phyloP scores from a whole-genome alignment of 2,888 invertebrate species.

The Caenorhabditis sinica region DNA sequence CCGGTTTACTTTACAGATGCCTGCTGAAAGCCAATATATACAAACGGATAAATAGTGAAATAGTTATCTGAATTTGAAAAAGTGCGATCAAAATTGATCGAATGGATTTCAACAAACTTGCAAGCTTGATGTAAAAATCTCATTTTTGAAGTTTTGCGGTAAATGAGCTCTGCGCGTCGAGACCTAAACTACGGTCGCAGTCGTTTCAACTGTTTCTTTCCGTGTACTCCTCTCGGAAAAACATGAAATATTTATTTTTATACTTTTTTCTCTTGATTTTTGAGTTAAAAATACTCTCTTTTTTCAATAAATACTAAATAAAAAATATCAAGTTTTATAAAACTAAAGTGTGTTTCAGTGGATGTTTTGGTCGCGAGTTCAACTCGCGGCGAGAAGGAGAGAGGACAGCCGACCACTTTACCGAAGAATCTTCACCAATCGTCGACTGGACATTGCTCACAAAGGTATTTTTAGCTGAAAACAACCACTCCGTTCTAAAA shows the following conservation, averaged over 20 bases:
- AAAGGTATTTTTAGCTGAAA: no score
- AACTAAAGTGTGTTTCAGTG: constrained; percentile 31
- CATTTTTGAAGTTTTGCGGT: constrained; percentile 44
- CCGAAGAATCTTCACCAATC: constrained; percentile 81
- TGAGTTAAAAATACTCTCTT: not conserved
- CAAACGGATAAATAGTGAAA: no score
- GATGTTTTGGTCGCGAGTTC: constrained; percentile 73
- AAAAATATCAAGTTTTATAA: not conserved
- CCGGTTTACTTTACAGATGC: no score
- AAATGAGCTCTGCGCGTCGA: not conserved
- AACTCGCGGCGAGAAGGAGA: constrained; percentile 69
- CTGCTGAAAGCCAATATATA: no score
- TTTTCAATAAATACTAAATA: not conserved
- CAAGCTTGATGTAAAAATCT: not conserved
- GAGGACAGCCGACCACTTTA: constrained; percentile 81
- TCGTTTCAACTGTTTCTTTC: constrained; percentile 41
- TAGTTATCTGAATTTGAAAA: constrained; percentile 6
- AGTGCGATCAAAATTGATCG: no score
- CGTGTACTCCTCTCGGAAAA: constrained; percentile 65
- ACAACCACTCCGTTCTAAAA: no score
- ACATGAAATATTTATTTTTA: not conserved
- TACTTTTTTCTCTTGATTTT: not conserved
- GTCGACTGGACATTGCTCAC: constrained; percentile 81
- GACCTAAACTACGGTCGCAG: constrained; percentile 55
- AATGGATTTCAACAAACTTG: no score